Evolutionary conservation across 2,113 vertebrate genomes (phyloP).

Genomic region (Xiphias gladius): DNA sequence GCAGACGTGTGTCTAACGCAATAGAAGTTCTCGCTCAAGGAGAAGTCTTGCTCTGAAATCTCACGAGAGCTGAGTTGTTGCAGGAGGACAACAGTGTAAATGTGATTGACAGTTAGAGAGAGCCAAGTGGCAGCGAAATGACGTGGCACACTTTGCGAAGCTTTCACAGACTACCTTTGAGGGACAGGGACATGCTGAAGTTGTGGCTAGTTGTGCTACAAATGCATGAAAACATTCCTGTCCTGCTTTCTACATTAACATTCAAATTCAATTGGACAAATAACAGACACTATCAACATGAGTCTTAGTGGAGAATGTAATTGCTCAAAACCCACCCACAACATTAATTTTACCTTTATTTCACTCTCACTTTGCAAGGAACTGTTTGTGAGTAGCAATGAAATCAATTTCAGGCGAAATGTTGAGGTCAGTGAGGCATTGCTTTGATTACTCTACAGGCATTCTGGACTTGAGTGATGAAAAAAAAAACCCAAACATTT

Average conservation of each 20-base stretch:
- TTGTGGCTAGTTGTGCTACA: no score
- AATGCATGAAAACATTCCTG: no score
- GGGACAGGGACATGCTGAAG: no score
- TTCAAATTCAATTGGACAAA: conserved; percentile 24
- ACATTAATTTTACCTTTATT: conserved; percentile 33
- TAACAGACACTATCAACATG: conserved; percentile 28
- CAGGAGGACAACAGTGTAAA: no score
- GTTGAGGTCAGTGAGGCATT: conserved; percentile 34
- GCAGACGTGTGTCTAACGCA: no score
- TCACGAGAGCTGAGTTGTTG: no score
- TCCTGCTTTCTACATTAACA: conserved; percentile 8
- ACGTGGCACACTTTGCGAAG: no score
- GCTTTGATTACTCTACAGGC: conserved; percentile 23
- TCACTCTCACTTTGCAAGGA: conserved; percentile 26
- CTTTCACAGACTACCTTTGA: no score
- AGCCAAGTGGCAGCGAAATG: no score
- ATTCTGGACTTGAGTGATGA: conserved; percentile 4
- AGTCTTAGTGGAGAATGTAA: conserved; percentile 40
- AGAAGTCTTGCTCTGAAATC: no score
- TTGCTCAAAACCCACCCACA: conserved; percentile 31
- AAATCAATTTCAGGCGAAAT: conserved; percentile 43
- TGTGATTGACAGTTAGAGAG: no score
- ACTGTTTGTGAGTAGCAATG: conserved; percentile 19
- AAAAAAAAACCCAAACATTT: not conserved
- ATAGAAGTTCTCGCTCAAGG: no score